Conservation (phyloP, 2,888 invertebrate species). For the Tenthredo amoena region DNA sequence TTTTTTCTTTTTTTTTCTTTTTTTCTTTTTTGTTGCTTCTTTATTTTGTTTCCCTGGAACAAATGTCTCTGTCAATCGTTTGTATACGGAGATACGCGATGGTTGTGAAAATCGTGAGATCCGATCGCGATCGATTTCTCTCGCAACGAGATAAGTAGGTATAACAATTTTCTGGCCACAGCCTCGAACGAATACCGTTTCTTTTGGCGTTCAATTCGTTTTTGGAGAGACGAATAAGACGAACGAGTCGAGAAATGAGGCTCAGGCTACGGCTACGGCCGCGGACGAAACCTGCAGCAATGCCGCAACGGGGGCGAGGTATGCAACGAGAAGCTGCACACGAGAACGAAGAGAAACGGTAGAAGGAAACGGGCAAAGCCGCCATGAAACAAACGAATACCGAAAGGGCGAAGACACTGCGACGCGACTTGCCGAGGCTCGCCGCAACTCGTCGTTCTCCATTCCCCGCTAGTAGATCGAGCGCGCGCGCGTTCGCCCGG, state of each 20-base stretch:
- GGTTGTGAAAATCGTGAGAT: conserved; percentile 12
- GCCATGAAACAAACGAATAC: conserved; percentile 74
- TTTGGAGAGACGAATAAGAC: not conserved
- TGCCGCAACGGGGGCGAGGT: conserved; percentile 27
- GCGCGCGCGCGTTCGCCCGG: conserved; percentile 49
- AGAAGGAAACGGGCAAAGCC: conserved; percentile 66
- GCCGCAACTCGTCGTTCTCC: conserved; percentile 2
- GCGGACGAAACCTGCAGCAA: conserved; percentile 24
- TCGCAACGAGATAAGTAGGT: not conserved
- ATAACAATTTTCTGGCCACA: not conserved
- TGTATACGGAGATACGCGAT: not conserved
- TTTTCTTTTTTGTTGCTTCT: too few relatives aligned
- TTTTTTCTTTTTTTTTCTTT: too few relatives aligned
- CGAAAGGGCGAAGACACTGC: conserved; percentile 65
- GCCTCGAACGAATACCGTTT: not conserved
- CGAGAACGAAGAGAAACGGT: conserved; percentile 48
- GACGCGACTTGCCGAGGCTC: conserved; percentile 10
- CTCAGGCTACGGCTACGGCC: not conserved
- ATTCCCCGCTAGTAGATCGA: conserved; percentile 31
- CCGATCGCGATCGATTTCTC: not conserved
- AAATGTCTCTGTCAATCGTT: conserved; percentile 42
- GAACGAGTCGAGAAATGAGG: conserved; percentile 35
- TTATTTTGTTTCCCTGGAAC: not conserved
- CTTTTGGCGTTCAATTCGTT: not conserved
- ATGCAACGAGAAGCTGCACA: conserved; percentile 21